Evolutionary conservation across 92 coral and sea anemone genomes (phyloP).

Genomic region (Diadumene lineata): DNA sequence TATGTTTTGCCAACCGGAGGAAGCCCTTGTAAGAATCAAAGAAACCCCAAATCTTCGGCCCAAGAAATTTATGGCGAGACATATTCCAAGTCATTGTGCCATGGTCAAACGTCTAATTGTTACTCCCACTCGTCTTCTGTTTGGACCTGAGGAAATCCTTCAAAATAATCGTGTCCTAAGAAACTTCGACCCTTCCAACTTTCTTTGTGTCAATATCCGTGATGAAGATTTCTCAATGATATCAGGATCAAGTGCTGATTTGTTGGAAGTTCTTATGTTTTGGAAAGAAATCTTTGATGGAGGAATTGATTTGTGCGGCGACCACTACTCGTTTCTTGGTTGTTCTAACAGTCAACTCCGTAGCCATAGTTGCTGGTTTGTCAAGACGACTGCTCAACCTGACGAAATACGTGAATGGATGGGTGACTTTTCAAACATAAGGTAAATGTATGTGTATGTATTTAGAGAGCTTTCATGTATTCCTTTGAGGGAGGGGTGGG

Average conservation of each 20-base stretch:
- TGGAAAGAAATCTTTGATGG: slow-evolving; percentile 52
- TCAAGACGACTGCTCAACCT: slow-evolving; percentile 68
- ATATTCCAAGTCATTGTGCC: slow-evolving; percentile 81
- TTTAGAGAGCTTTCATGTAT: no score
- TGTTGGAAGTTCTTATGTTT: slow-evolving; percentile 56
- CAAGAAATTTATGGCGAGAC: slow-evolving; percentile 40
- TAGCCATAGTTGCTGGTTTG: slow-evolving; percentile 96
- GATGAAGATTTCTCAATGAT: slow-evolving; percentile 95
- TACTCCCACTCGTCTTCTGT: slow-evolving; percentile 86
- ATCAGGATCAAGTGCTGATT: slow-evolving; percentile 61
- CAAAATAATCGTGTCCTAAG: slow-evolving; percentile 95
- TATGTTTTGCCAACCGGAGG: slow-evolving; percentile 77
- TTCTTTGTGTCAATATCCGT: slow-evolving; percentile 79
- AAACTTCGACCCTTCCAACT: slow-evolving; percentile 64
- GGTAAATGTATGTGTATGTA: slow-evolving; percentile 34
- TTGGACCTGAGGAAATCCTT: slow-evolving; percentile 86
- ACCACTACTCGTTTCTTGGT: slow-evolving; percentile 69
- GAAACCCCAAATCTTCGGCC: slow-evolving; percentile 45
- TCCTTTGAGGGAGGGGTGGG: no score
- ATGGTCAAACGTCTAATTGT: slow-evolving; percentile 85
- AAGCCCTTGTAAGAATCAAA: slow-evolving; percentile 53
- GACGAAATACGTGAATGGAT: slow-evolving; percentile 83
- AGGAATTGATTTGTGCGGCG: slow-evolving; percentile 68
- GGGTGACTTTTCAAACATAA: slow-evolving; percentile 90
- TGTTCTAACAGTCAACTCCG: slow-evolving; percentile 97